Percentiles rank a stretch among this genome's conserved stretches.
Evolutionary conservation across 2,888 invertebrate species (phyloP).

Genomic region (Drosophila setosimentum): DNA sequence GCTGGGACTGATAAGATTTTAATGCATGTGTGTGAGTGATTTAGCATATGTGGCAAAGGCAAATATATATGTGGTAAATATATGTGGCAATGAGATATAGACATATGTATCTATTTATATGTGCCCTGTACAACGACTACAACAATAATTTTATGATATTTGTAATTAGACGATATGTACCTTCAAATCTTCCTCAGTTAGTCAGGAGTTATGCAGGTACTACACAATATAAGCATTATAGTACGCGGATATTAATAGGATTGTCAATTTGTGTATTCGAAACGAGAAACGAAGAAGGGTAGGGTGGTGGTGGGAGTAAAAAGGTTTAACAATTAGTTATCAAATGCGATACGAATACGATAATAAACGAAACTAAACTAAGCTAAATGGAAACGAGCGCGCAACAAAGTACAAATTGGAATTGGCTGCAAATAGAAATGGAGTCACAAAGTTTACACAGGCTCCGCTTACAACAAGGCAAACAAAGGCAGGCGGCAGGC

Average conservation of each 20-base stretch:
- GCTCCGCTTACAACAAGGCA: conserved; percentile 26
- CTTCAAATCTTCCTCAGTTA: conserved; percentile 84
- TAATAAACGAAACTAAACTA: conserved; percentile 45
- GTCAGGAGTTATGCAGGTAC: conserved; percentile 82
- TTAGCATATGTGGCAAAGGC: conserved; percentile 9
- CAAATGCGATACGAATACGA: conserved; percentile 54
- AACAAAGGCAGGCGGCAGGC: conserved; percentile 18
- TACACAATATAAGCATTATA: conserved; percentile 61
- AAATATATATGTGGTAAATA: background rate
- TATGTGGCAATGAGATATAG: conserved; percentile 19
- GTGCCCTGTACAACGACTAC: conserved; percentile 58
- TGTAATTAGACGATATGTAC: conserved; percentile 72
- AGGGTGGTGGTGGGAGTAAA: conserved; percentile 44
- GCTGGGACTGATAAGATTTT: conserved; percentile 10
- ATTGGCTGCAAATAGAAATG: conserved; percentile 36
- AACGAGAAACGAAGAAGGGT: conserved; percentile 28
- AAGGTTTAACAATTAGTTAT: conserved; percentile 63
- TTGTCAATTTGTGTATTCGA: conserved; percentile 41
- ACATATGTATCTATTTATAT: conserved; percentile 13
- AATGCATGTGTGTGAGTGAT: conserved; percentile 4
- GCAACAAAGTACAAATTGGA: conserved; percentile 32
- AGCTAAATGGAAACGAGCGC: conserved; percentile 40
- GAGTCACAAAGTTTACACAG: conserved; percentile 23
- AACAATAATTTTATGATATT: conserved; percentile 52
- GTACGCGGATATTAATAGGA: conserved; percentile 35